A percentile compares a stretch with the other conserved stretches of the same genome.
Conservation (phyloP, 2,113 vertebrate genomes). For the Genyomyrus donnyi region DNA sequence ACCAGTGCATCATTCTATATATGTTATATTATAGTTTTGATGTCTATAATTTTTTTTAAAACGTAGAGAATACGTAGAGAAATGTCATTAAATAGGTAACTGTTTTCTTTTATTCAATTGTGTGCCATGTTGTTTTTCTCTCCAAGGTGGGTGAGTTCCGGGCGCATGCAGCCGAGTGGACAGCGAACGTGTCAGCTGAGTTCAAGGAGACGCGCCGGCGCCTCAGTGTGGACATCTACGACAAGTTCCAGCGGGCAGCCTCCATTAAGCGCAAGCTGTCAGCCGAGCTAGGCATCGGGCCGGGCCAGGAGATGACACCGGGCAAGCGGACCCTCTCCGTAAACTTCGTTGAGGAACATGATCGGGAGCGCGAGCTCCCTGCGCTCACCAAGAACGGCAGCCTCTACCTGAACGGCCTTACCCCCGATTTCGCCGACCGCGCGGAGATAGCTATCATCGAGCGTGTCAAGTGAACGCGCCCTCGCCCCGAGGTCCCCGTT, state of each 20-base stretch:
- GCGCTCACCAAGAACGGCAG: constrained; percentile 71
- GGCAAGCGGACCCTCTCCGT: constrained; percentile 87
- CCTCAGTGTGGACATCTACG: constrained; percentile 93
- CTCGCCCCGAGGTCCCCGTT: constrained; percentile 33
- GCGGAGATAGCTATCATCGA: constrained; percentile 83
- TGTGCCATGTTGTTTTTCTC: neutral
- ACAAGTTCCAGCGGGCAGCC: constrained; percentile 91
- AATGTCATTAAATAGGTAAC: neutral
- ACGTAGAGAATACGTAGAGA: neutral
- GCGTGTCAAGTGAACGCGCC: constrained; percentile 70
- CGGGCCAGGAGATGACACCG: constrained; percentile 83
- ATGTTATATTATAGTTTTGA: neutral
- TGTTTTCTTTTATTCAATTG: neutral
- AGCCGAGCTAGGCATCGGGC: constrained; percentile 77
- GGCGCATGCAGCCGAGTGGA: constrained; percentile 94
- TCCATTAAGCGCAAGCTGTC: constrained; percentile 96
- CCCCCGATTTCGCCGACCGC: constrained; percentile 74
- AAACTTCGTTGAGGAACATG: constrained; percentile 70
- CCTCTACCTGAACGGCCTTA: constrained; percentile 93
- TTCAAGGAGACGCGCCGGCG: constrained; percentile 94
- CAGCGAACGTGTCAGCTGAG: constrained; percentile 91
- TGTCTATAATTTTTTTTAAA: neutral
- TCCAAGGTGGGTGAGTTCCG: constrained; percentile 89
- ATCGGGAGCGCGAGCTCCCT: constrained; percentile 63
- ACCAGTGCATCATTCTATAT: neutral